Base-by-base conservation (phyloP, 2,797 vertebrate species). In the Lagodon rhomboides region DNA sequence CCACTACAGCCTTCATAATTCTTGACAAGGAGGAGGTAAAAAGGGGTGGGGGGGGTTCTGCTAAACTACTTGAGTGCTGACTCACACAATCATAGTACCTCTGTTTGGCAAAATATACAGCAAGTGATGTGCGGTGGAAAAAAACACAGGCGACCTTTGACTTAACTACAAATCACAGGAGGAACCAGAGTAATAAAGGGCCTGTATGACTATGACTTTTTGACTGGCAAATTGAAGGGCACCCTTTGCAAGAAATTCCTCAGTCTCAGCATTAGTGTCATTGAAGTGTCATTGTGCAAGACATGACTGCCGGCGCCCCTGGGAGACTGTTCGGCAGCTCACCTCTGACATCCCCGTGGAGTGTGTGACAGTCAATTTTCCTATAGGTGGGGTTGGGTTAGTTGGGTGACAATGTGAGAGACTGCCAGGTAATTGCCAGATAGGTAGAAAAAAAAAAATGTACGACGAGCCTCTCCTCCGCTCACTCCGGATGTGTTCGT, bases 141-240 rank as follows among this genome's bases (percentile, higher is more conserved):
- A 77, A 56, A 85, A 66, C 61, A 66, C 20, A 64, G 65, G 30
- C 0, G 0, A 75, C 49, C 66, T 75, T 60, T 78, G 72, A 18
- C n/a, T 47, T 83, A 75, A 73, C 77, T 72, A 64, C 47, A 77
- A 79, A 54, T 77, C 72, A 62, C 72, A 79, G 43, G 53, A 71
- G 72, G 58, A 58, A 12, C 23, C 38, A 0, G n/a, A 27, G 38
- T 72, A 79, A 79, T 75, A 51, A 69, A 80, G 75, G 69, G 34
- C 55, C 38, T 25, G 43, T 1, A 41, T 79, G 73, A 82, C 77
- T 47, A 7, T 46, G 27, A 63, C 71, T 77, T 84, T 44, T 55
- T 74, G 66, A 79, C 23, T n/a, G 64, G 63, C 69, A 71, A 85
- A 83, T 81, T 69, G 73, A 85, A 80, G 80, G 80, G 25, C 56